Percentiles rank a stretch among this genome's conserved stretches.
Conservation (phyloP, 2,888 invertebrate species). For the Phalera bucephala region DNA sequence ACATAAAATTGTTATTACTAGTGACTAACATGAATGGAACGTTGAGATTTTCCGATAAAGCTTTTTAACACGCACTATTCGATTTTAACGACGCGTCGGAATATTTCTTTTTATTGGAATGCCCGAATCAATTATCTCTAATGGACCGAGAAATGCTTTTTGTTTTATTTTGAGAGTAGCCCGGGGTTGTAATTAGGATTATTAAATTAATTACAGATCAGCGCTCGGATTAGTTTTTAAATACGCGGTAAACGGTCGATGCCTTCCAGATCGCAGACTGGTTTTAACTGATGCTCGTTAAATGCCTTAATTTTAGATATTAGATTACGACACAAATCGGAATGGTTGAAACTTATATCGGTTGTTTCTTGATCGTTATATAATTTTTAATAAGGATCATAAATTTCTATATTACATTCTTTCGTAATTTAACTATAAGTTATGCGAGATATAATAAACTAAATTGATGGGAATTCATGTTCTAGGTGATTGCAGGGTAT, state of each 20-base stretch:
- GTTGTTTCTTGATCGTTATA: constrained; percentile 19
- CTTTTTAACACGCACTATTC: constrained; percentile 31
- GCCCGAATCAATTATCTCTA: constrained; percentile 69
- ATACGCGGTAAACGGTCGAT: constrained; percentile 31
- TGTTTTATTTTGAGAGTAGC: constrained; percentile 59
- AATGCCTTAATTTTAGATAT: constrained; percentile 24
- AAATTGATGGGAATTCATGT: too few relatives aligned
- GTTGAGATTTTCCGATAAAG: constrained; percentile 26
- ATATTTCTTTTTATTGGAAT: constrained; percentile 42
- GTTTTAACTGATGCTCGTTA: constrained; percentile 32
- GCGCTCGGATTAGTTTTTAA: constrained; percentile 35
- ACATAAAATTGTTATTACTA: constrained; percentile 34
- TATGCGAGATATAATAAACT: too few relatives aligned
- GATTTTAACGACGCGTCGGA: constrained; percentile 38
- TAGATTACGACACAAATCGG: constrained; percentile 20
- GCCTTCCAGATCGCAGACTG: constrained; percentile 28
- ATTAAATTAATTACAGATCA: constrained; percentile 62
- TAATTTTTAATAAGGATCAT: constrained; percentile 26
- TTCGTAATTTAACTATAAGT: too few relatives aligned
- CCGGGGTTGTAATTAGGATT: constrained; percentile 52
- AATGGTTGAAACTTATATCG: constrained; percentile 19
- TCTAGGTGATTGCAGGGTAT: too few relatives aligned
- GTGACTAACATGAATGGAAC: constrained; percentile 38
- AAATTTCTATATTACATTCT: constrained; percentile 1
- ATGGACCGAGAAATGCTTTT: constrained; percentile 54